A percentile compares a stretch with the other conserved stretches of the same genome.
Evolutionary conservation across 2,888 invertebrate genomes (phyloP).

Genomic region (Clunio marinus): DNA sequence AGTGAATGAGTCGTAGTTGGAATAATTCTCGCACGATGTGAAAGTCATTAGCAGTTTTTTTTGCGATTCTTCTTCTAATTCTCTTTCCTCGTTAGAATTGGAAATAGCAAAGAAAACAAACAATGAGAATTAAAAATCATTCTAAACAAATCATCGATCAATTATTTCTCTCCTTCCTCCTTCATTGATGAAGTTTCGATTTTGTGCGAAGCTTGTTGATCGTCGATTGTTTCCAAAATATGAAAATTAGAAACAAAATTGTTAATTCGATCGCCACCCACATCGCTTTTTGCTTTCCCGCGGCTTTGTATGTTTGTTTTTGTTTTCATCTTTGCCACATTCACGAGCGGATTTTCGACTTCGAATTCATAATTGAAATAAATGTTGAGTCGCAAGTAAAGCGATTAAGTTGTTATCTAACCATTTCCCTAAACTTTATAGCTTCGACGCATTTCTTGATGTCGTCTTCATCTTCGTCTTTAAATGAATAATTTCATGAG

Average conservation of each 20-base stretch:
- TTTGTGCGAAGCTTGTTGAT: too few species aligned
- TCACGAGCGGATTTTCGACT: neutral
- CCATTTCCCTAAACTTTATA: conserved; percentile 34
- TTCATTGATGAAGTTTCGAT: too few species aligned
- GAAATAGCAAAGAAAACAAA: too few species aligned
- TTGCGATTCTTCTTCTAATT: too few species aligned
- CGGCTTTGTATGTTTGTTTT: conserved; percentile 15
- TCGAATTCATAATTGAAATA: conserved; percentile 1
- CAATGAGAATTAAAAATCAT: too few species aligned
- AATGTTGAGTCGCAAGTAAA: conserved; percentile 13
- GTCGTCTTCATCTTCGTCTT: neutral
- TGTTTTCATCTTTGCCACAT: conserved; percentile 16
- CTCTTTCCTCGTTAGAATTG: too few species aligned
- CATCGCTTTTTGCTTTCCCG: neutral
- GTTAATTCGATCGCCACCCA: conserved; percentile 13
- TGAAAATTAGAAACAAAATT: neutral
- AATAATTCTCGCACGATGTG: too few species aligned
- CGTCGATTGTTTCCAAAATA: conserved; percentile 1
- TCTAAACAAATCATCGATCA: too few species aligned
- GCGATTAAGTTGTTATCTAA: conserved; percentile 37
- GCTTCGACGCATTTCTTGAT: conserved; percentile 7
- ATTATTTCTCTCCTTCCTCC: too few species aligned
- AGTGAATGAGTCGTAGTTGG: too few species aligned
- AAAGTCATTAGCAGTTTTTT: too few species aligned
- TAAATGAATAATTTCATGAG: too few species aligned